Conservation (phyloP, 2,888 invertebrate genomes). For the Tenthredo scrophulariae region DNA sequence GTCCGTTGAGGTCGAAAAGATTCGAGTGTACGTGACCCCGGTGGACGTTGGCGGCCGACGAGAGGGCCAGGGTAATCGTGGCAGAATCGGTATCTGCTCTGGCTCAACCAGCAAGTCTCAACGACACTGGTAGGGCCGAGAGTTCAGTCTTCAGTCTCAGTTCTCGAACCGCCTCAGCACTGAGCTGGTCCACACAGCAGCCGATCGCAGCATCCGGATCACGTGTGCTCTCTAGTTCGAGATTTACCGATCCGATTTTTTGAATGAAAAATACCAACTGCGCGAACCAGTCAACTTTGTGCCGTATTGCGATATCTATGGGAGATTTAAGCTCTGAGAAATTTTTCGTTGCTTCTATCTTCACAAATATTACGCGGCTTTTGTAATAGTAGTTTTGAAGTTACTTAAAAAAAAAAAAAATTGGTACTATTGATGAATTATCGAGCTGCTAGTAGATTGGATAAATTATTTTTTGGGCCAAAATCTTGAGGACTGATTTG, state of each 20-base stretch:
- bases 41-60: conserved; percentile 19
- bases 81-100: conserved; percentile 67
- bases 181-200: conserved; percentile 55
- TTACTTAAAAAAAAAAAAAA: neutral
- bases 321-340: neutral
- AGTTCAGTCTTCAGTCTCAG: conserved; percentile 69
- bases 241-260: conserved; percentile 46
- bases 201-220: conserved; percentile 48
- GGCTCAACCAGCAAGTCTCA: conserved; percentile 60
- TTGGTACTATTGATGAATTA: too few relatives aligned
- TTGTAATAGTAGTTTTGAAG: neutral
- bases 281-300: neutral
- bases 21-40: conserved; percentile 29
- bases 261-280: conserved; percentile 54
- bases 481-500: neutral
- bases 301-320: neutral
- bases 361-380: neutral
- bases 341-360: neutral
- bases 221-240: conserved; percentile 27
- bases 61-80: conserved; percentile 59
- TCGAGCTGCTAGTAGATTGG: too few relatives aligned
- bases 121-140: conserved; percentile 68
- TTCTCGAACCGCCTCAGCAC: conserved; percentile 66
- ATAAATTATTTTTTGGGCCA: neutral
- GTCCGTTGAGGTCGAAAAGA: conserved; percentile 16